phyloP scores from a whole-genome alignment of 2,888 invertebrate species.

The Hecatera dysodea region DNA sequence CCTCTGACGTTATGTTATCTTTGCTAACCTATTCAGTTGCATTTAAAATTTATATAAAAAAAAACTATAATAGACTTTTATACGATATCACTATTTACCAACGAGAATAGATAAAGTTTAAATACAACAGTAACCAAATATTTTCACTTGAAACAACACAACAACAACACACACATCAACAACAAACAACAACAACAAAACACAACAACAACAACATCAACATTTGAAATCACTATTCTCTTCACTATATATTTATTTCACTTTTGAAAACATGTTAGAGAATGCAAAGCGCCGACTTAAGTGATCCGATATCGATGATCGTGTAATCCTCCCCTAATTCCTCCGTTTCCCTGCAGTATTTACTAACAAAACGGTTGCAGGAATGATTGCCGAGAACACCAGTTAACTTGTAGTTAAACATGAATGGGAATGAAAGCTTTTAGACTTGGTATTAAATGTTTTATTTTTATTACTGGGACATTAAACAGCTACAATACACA shows the following conservation, averaged over 20 bases:
- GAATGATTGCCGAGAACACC: slow-evolving; percentile 10
- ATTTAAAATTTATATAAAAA: not conserved
- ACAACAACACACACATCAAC: too few relatives aligned
- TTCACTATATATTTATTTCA: too few relatives aligned
- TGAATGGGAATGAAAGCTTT: not conserved
- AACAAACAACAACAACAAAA: too few relatives aligned
- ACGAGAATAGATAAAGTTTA: not conserved
- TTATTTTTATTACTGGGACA: too few relatives aligned
- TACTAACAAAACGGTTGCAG: slow-evolving; percentile 15
- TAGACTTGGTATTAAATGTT: not conserved
- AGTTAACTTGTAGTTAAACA: slow-evolving; percentile 14
- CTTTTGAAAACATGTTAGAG: not conserved
- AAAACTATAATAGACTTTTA: not conserved
- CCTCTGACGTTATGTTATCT: not conserved
- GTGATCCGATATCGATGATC: slow-evolving; percentile 29
- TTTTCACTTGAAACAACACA: too few relatives aligned
- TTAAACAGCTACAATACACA: too few relatives aligned
- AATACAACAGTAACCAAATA: not conserved
- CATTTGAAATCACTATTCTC: too few relatives aligned
- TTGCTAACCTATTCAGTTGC: not conserved
- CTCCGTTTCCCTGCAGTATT: slow-evolving; percentile 9
- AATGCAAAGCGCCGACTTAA: slow-evolving; percentile 1
- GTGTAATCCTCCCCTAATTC: slow-evolving; percentile 30
- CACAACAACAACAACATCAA: too few relatives aligned
- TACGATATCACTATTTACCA: not conserved